Base-by-base conservation (phyloP, 2,113 vertebrate species). In the Dunckerocampus dactyliophorus region DNA sequence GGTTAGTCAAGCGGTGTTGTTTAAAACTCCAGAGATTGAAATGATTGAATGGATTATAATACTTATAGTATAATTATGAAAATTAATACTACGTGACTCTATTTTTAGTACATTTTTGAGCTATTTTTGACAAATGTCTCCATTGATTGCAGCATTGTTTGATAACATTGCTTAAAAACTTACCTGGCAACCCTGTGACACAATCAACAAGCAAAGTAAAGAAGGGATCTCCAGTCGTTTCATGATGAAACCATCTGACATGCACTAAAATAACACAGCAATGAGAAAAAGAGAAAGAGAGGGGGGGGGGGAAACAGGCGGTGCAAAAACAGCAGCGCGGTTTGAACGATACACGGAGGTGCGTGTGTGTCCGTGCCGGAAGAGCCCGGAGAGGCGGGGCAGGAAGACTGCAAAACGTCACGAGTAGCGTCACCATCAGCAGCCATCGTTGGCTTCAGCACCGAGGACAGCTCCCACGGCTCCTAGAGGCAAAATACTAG, bases 131-230 rank as follows among this genome's bases (percentile, higher is more conserved):
- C 37, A 39, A 39, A 12, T 6, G 37, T 12, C 37, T 39, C 37
- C 37, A 43, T 13, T 14, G 14, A 43, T 43, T 43, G 39, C 39
- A 43, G 12, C 13, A 43, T 43, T 43, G 11, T 14, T 14, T 3
- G 3, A 14, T 43, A 14, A 43, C 2, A 43, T 3, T 13, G 39
- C 39, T 43, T 4, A 5, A 1, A 59, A 68, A 83, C 85, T 79
- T 88, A 90, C 88, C 79, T 75, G 81, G 73, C 31, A 82, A 62
- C 68, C 83, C 7, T 62, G 58, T 62, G 45, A 68, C 15, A 71
- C 55, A 84, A 89, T 28, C 65, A 85, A 43, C 20, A 81, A 72
- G 22, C n/a, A 17, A 24, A 72, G 21, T 20, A 76, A 63, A 59
- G 63, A 63, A 45, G 69, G 59, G 19, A 61, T 37, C 66, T 60